phyloP scores from a whole-genome alignment of 2,113 vertebrate species.

The Gasterosteus nipponicus region DNA sequence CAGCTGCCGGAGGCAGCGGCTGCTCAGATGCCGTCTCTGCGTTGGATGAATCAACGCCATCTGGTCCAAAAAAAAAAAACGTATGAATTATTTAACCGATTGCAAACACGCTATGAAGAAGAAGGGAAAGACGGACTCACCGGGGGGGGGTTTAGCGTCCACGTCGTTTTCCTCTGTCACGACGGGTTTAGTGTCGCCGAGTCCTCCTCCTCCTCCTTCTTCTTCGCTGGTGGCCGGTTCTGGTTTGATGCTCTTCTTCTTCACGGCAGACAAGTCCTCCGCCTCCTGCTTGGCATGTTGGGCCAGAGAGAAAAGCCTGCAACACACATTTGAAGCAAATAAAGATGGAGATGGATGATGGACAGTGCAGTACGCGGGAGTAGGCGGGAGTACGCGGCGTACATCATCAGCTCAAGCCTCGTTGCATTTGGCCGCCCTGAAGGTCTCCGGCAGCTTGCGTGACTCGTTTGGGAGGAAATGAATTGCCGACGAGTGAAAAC shows the following conservation, averaged over 20 bases:
- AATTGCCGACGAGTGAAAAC: not conserved
- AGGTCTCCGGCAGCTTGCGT: not conserved
- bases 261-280: conserved; percentile 13
- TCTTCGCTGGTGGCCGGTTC: conserved; percentile 46
- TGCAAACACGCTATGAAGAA: not conserved
- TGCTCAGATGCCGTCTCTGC: conserved; percentile 7
- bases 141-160: conserved; percentile 2
- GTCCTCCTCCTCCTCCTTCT: conserved; percentile 14
- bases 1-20: conserved; percentile 5
- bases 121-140: not conserved
- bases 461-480: not conserved
- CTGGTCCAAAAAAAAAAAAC: not conserved
- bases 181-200: not conserved
- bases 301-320: conserved; percentile 56
- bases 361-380: no score
- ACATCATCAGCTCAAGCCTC: not conserved
- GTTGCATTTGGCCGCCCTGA: not conserved
- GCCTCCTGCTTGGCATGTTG: conserved; percentile 56
- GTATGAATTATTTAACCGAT: not conserved
- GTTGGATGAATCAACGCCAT: not conserved
- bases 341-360: not conserved
- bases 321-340: not conserved
- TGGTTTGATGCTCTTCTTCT: conserved; percentile 44
- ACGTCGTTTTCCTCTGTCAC: not conserved
- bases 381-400: not conserved